Percentiles rank a stretch among this genome's conserved stretches.
Conservation (phyloP, 2,797 vertebrate genomes). For the Sebastiscus albofasciatus region DNA sequence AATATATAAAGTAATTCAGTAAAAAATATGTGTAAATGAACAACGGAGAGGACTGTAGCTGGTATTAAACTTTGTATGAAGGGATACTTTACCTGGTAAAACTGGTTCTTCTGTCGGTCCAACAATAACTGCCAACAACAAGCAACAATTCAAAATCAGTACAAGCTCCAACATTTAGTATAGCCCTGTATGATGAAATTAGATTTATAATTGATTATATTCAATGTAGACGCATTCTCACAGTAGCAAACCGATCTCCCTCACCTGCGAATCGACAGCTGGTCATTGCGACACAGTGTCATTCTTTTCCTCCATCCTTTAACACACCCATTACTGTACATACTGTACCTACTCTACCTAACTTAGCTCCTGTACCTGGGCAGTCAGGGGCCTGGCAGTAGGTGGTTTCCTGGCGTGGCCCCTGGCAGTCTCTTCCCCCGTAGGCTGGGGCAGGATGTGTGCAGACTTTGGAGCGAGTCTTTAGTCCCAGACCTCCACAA, state of each 20-base stretch:
- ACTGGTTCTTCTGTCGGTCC: slow-evolving; percentile 78
- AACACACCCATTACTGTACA: not conserved
- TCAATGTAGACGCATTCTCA: not conserved
- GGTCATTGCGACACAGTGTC: not conserved
- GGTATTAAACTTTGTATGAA: not conserved
- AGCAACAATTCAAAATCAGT: not conserved
- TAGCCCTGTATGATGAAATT: not conserved
- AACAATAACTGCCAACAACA: slow-evolving; percentile 64
- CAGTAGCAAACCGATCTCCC: not conserved
- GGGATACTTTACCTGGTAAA: slow-evolving; percentile 80
- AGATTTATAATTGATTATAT: not conserved
- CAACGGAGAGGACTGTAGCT: not conserved
- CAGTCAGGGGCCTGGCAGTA: slow-evolving; percentile 88
- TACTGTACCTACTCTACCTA: not conserved
- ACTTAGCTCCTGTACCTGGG: slow-evolving; percentile 71
- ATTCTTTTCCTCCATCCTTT: not conserved
- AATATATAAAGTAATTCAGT: not conserved
- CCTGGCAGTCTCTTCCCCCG: slow-evolving; percentile 82
- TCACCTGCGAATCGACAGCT: not conserved
- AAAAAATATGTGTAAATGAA: not conserved
- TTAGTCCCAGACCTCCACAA: slow-evolving; percentile 89
- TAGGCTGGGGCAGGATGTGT: slow-evolving; percentile 72
- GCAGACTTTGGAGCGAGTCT: slow-evolving; percentile 82
- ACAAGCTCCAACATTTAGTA: not conserved
- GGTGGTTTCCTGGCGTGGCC: slow-evolving; percentile 78